Evolutionary conservation across 2,888 invertebrate genomes (phyloP), one percentile per base, ranked within the genome.

Genomic region (Polydrusus tereticollis): DNA sequence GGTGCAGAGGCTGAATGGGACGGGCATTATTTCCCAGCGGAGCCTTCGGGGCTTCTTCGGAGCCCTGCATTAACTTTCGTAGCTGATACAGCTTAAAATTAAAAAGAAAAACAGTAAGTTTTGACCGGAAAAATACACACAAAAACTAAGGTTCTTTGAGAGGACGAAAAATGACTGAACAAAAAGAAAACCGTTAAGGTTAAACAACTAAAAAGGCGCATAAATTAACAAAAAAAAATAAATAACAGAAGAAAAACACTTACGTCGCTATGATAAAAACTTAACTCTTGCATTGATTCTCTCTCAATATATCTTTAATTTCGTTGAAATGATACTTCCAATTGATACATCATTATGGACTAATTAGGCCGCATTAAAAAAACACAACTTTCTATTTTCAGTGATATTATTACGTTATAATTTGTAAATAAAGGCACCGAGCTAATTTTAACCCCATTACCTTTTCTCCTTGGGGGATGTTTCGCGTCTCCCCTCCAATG

Each of bases 11-110:
- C 87, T 97, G 96, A 66, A 95, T 89, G n/a, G 98, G 98, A 77
- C 98, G 89, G 76, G 95, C 95, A 87, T 98, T 98, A 89, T 96
- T 96, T 74, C 95, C 96, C 85, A 98, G 89, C 18, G 96, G 95
- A 26, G 96, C 96, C 86, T 96, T 96, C 21, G 96, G 96, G 60
- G 92, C 91, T 82, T 89, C 89, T 84, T 91, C 91, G 23, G 95
- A 93, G 64, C 97, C 97, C 86, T 96, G 96, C 94, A 94, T 95
- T 86, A 96, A 88, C 83, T 92, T 92, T 78, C 96, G 90, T 77
- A 96, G 89, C 77, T 92, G 93, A 86, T 95, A 95, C 87, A 96
- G 90, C 96, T 96, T 87, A 60, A 87, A 86, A 78, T 79, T 75
- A 75, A 71, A 76, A 73, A 65, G 7, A 50, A 38, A 66, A 7